A percentile compares a stretch with the other conserved stretches of the same genome.
phyloP scores from a whole-genome alignment of 2,113 vertebrate genomes.

The Cynoglossus semilaevis region DNA sequence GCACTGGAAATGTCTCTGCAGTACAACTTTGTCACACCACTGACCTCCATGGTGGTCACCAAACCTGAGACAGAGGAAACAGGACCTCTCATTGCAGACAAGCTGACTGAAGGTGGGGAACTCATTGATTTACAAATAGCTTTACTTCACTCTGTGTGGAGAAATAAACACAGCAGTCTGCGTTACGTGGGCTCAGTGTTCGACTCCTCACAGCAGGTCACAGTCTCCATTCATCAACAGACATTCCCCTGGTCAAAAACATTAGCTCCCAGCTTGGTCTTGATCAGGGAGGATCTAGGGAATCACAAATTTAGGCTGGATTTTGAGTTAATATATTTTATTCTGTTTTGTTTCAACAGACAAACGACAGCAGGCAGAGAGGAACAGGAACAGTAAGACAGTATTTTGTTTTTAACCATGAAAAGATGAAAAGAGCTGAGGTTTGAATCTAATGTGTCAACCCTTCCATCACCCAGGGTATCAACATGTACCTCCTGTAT shows the following conservation, averaged over 20 bases:
- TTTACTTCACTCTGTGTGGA: too few relatives aligned
- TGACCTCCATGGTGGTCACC: slow-evolving; percentile 93
- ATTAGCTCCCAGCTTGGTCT: too few relatives aligned
- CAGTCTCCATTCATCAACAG: too few relatives aligned
- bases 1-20: slow-evolving; percentile 82
- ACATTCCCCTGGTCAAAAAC: too few relatives aligned
- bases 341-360: slow-evolving; percentile 43
- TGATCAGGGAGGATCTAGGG: too few relatives aligned
- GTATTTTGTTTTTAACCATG: neutral
- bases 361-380: slow-evolving; percentile 53
- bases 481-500: rapidly evolving
- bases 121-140: neutral
- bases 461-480: neutral
- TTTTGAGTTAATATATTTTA: neutral
- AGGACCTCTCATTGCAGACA: slow-evolving; percentile 78
- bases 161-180: too few relatives aligned
- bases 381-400: slow-evolving; percentile 10
- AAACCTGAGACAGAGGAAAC: slow-evolving; percentile 73
- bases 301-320: too few relatives aligned
- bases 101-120: slow-evolving; percentile 78
- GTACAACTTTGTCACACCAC: slow-evolving; percentile 88
- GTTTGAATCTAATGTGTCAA: neutral
- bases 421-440: neutral
- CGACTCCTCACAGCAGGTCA: too few relatives aligned
- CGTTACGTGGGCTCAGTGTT: too few relatives aligned